Evolutionary conservation across 1,140 invertebrate species (phyloP), one percentile per base, ranked within the genome.

Genomic region (Chrysomallon squamiferum): DNA sequence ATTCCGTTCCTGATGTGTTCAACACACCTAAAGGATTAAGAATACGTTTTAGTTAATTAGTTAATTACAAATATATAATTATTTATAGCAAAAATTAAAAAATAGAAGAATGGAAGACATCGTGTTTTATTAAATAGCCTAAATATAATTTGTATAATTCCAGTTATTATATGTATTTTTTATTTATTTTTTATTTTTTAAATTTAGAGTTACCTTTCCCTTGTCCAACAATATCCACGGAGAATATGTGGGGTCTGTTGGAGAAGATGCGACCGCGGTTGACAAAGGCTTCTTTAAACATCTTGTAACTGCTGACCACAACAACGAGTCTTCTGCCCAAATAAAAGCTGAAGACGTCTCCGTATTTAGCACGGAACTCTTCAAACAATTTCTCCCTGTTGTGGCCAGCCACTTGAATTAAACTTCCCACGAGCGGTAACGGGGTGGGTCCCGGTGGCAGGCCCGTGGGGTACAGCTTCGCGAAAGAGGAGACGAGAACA

Each of bases 1-100:
- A 95, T 6, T 90, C 73, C 15, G 88, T 74, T 0, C 93, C 77
- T 25, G 59, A 68, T 13, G 66, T 35, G 18, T 59, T 25, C 0
- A 62, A 47, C 2, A 75, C 59, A 45, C 76, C 76, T 74, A 47
- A 50, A 56, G 38, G 11, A 11, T 20, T n/a, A n/a, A n/a, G n/a
- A n/a, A n/a, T n/a, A n/a, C n/a, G n/a, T n/a, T n/a, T n/a, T n/a
- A n/a, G n/a, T n/a, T n/a, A n/a, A n/a, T n/a, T n/a, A n/a, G n/a
- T n/a, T n/a, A n/a, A n/a, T n/a, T n/a, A n/a, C n/a, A n/a, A n/a
- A n/a, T n/a, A n/a, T n/a, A n/a, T n/a, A n/a, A n/a, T n/a, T n/a
- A n/a, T n/a, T n/a, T n/a, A n/a, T n/a, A n/a, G n/a, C n/a, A n/a
- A n/a, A n/a, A n/a, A n/a, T n/a, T n/a, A n/a, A n/a, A n/a, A n/a